Base-by-base conservation (phyloP, 2,113 vertebrate genomes). In the Chionomys nivalis region DNA sequence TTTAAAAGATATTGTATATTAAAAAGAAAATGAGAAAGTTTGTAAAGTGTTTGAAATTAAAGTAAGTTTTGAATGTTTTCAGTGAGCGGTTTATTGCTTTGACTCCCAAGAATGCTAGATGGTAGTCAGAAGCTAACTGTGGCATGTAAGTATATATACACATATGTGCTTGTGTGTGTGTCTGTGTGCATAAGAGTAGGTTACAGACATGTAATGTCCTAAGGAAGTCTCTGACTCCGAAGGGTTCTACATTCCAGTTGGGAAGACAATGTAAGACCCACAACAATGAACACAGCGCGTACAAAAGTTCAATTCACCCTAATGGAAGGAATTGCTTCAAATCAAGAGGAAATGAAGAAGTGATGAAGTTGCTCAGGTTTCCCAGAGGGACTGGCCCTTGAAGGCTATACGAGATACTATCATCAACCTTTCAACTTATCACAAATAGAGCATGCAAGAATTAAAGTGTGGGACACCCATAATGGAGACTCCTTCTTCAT, bases 331-430 rank as follows among this genome's bases (percentile, higher is more conserved):
- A 89, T 77, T 73, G 6, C 42, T 78, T 73, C 73, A 96, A 47
- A 66, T 42, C 17, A 81, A 96, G 81, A 92, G 52, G 42, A 93
- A 96, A 78, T 90, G 11, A 63, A 81, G 9, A 19, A 85, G 36
- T 3, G 36, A 42, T 23, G 31, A 87, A 52, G 2, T 86, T 19
- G 75, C 7, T 68, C 16, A 77, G 72, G n/a, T n/a, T 91, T 77
- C 36, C 58, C 33, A n/a, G 65, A 33, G 19, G 82, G 55, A 89
- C 0, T 36, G 33, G 7, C 9, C 31, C 44, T 86, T 1, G 21
- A 81, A 42, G 58, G 36, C 24, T 72, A 49, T 52, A 77, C 0
- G 0, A 65, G 55, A 55, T 61, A 24, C 70, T 47, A 78, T 33
- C 19, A 5, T 89, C 36, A 92, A 7, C 39, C 24, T 92, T 92